Base-by-base conservation (phyloP, 2,797 vertebrate species). In the Saxicola maurus region DNA sequence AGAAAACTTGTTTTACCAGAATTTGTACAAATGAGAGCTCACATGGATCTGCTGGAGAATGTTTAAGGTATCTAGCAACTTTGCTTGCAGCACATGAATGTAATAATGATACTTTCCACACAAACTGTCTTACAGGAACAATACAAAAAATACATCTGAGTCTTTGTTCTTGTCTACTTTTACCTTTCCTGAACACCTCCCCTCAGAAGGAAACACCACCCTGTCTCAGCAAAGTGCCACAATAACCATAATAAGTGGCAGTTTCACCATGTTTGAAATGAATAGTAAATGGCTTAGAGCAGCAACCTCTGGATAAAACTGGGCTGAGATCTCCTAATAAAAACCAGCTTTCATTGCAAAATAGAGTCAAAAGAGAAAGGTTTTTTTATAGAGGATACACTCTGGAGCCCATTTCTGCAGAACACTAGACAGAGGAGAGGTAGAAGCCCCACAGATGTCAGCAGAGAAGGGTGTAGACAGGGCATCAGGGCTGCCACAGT, bases 11-110 rank as follows among this genome's bases (percentile, higher is more conserved):
- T 84, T 95, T 91, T 92, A 88, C 68, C 28, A 27, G 80, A 82
- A 79, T 94, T 33, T 80, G 67, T 88, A 93, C 89, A 93, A 91
- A 91, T 84, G 72, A 92, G 76, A 64, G 18, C 80, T 91, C 85
- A 48, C 43, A 59, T 25, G 68, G 53, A 76, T 79, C 71, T 83
- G 53, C 71, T 88, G 57, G 77, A 84, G 40, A 80, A 89, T 64
- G 61, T 82, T 91, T 84, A 92, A 73, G 67, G 60, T 48, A 53
- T 33, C 64, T 67, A 72, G 38, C 35, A 79, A 71, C 42, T 89
- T 86, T 46, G 79, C 55, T 92, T 0, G 1, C 60, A 91, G 77
- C 33, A 10, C 42, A 83, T 23, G 7, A 66, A 42, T 18, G n/a
- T n/a, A 69, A 21, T 67, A 73, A 40, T 23, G 45, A 42, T 35